phyloP scores from a whole-genome alignment of 2,888 invertebrate species.

The Zhengitettix transpicula region DNA sequence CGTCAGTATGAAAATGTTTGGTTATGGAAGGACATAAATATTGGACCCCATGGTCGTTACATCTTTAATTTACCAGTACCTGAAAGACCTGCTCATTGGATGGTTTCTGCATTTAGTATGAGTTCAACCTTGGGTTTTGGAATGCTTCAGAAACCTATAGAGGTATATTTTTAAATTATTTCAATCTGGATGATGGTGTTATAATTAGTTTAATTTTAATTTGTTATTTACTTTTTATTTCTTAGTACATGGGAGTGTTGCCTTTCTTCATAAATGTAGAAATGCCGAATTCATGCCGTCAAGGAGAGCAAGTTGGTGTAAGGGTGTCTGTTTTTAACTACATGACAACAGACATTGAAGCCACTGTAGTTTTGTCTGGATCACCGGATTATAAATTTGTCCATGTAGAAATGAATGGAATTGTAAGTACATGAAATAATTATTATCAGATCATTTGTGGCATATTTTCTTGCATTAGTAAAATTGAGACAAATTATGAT shows the following conservation, averaged over 20 bases:
- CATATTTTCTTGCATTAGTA: not conserved
- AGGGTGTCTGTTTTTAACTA: constrained; percentile 90
- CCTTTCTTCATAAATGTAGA: constrained; percentile 93
- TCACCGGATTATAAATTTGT: constrained; percentile 81
- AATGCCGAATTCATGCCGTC: constrained; percentile 64
- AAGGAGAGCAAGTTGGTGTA: constrained; percentile 88
- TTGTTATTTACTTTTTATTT: constrained; percentile 13
- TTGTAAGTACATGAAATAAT: constrained; percentile 30
- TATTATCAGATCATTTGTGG: not conserved
- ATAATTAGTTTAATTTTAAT: not conserved
- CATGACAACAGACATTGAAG: constrained; percentile 67
- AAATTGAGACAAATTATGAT: not conserved
- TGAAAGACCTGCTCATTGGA: constrained; percentile 74
- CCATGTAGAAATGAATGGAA: constrained; percentile 77
- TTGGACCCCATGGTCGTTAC: constrained; percentile 76
- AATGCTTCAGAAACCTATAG: constrained; percentile 62
- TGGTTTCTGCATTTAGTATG: constrained; percentile 82
- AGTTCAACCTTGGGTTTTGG: constrained; percentile 76
- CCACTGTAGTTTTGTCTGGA: constrained; percentile 68
- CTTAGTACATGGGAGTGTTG: constrained; percentile 68
- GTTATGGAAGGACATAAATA: constrained; percentile 89
- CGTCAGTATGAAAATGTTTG: constrained; percentile 88
- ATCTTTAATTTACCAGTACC: constrained; percentile 80
- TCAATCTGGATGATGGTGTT: not conserved
- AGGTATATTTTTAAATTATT: constrained; percentile 29